These are phyloP conservation scores for Ptilorrhoa leucosticta DNA, from an alignment of 2,113 vertebrate genomes.

Conservation along the genomic window DNA sequence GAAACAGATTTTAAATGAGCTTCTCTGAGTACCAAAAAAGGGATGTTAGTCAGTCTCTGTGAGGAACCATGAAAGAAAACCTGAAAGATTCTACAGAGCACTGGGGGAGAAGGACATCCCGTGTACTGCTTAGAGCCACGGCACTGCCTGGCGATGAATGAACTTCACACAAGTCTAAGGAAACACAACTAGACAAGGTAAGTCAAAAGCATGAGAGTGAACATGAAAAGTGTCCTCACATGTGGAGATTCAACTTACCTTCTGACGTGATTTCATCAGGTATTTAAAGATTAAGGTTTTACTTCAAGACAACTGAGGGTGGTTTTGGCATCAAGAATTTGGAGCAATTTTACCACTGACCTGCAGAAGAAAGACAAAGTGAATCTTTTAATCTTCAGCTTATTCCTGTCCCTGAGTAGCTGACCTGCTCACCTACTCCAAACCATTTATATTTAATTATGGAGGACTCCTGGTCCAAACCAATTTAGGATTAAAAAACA, in stretches of 20 bases:
- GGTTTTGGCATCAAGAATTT: background rate
- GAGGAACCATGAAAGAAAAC: background rate
- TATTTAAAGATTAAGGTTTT: background rate
- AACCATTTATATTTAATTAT: background rate
- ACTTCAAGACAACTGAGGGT: background rate
- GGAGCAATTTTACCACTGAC: background rate
- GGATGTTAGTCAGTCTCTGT: background rate
- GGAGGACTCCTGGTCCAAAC: background rate
- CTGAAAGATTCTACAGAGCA: background rate
- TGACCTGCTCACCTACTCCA: background rate
- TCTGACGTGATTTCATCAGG: background rate
- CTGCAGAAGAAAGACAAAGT: background rate
- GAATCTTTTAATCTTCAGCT: background rate
- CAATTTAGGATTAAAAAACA: background rate
- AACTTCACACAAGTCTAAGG: background rate
- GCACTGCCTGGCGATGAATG: background rate
- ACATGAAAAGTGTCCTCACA: background rate
- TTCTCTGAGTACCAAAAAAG: background rate
- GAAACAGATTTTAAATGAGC: background rate
- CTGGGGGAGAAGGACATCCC: background rate
- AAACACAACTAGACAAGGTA: background rate
- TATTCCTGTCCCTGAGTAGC: background rate
- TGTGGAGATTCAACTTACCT: background rate
- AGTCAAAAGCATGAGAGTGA: background rate
- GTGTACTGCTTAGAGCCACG: background rate